Evolutionary conservation across 2,797 vertebrate genomes (phyloP), one percentile per base, ranked within the genome.

Genomic region (Hydrocynus forskahlii): DNA sequence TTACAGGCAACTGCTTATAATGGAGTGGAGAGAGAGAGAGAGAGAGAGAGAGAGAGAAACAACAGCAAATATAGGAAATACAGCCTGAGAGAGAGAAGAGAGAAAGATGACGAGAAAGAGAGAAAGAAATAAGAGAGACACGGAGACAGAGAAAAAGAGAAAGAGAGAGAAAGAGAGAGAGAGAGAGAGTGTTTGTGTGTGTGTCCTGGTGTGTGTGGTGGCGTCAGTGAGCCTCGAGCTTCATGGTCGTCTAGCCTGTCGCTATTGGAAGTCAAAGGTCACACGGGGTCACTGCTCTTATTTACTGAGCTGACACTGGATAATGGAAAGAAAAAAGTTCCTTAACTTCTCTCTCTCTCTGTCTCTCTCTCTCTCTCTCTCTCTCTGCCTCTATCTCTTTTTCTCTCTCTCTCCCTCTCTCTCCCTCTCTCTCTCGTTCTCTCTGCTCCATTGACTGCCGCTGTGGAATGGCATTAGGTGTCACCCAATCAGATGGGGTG

Each of bases 261-360:
- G 17, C 54, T 73, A 45, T 86, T 86, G 85, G 87, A 85, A 79
- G 77, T 74, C 78, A 48, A 80, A 81, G 92, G 91, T 92, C 86
- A 85, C 52, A 45, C 60, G 76, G 83, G 90, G 88, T 91, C 91
- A 86, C 21, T 0, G 83, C 87, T 87, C 75, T 78, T 88, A 89
- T 92, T 90, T 89, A 76, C 88, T 86, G 85, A 83, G 85, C 88
- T 89, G 91, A 92, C 90, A 89, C 86, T 83, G 82, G 62, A 74
- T 91, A 89, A 91, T 88, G 87, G 87, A 86, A 87, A 89, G 89
- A 79, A 78, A 87, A 88, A 88, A 88, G 45, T 74, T 80, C 45
- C 64, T 71, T 67, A 75, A 43, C 55, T 81, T 38, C 75, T 81
- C n/a, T 21, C 40, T 75, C 8, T 59, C 5, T 38, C 64, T n/a